phyloP scores from a whole-genome alignment of 1,140 invertebrate genomes.

The Phymastichus coffea region DNA sequence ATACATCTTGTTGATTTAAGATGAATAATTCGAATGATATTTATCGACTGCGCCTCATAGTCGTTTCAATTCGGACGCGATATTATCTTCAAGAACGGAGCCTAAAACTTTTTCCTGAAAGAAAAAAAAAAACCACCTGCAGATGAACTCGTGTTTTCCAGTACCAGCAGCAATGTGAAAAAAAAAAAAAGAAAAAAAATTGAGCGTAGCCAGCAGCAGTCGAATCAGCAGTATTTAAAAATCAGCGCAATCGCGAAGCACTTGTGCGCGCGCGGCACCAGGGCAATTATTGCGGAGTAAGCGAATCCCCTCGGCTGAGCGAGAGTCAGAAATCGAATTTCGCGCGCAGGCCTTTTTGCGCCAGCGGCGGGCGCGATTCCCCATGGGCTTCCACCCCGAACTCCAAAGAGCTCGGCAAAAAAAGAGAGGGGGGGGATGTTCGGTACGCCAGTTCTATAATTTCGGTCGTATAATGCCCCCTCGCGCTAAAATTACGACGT shows the following conservation, averaged over 20 bases:
- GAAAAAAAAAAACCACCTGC: neutral
- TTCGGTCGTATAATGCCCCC: neutral
- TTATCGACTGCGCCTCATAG: neutral
- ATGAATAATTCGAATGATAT: no score
- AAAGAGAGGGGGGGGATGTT: no score
- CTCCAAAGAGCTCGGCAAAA: no score
- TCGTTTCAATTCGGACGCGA: neutral
- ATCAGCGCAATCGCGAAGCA: neutral
- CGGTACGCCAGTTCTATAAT: no score
- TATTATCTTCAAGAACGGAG: no score
- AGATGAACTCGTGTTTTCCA: neutral
- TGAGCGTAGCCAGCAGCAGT: neutral
- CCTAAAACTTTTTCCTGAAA: no score
- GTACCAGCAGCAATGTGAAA: neutral
- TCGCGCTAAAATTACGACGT: neutral
- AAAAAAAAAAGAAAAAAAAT: neutral
- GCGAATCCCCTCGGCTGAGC: neutral
- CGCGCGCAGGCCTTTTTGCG: constrained; percentile 18
- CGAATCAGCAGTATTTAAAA: constrained; percentile 25
- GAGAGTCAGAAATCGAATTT: constrained; percentile 26
- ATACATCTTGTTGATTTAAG: no score
- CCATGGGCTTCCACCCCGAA: neutral
- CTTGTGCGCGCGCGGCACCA: neutral
- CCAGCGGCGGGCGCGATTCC: neutral
- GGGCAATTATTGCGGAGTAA: constrained; percentile 24